Evolutionary conservation across 2,113 vertebrate species (phyloP).

Genomic region (Plecturocebus donacophilus): DNA sequence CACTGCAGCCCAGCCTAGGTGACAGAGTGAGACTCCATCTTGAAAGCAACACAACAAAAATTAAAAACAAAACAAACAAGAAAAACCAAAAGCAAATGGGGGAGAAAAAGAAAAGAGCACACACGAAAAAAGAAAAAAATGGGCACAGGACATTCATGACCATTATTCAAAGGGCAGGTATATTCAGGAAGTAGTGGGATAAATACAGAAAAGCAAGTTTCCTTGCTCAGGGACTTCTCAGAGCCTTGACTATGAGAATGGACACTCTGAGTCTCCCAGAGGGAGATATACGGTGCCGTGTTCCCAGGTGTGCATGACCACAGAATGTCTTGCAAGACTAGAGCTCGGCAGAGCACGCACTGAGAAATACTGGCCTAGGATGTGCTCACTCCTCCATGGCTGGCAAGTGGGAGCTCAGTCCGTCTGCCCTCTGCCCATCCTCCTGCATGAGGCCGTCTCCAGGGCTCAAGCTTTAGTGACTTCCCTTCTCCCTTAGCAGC

Average conservation of each 20-base stretch:
- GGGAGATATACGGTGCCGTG: neutral
- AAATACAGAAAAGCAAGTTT: neutral
- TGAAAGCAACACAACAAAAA: no score
- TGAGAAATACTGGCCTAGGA: neutral
- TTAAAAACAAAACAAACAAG: no score
- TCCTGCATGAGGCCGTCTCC: neutral
- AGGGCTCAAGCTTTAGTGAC: neutral
- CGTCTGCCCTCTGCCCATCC: neutral
- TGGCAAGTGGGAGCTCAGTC: neutral
- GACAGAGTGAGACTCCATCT: no score
- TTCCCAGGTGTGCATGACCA: neutral
- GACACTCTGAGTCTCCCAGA: neutral
- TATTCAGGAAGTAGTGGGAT: neutral
- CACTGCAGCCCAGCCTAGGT: no score
- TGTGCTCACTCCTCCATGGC: neutral
- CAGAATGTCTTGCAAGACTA: neutral
- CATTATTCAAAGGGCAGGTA: neutral
- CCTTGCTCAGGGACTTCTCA: neutral
- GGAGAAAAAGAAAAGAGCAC: no score
- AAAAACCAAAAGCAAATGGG: no score
- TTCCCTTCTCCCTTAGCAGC: neutral
- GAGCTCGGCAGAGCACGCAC: neutral
- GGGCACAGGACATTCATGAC: neutral
- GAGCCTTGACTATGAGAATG: neutral
- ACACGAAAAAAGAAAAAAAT: neutral